Percentiles rank a stretch among this genome's conserved stretches.
These are phyloP conservation scores for Oscheius sp. DNA, from an alignment of 2,888 invertebrate species.

Conservation along the genomic window DNA sequence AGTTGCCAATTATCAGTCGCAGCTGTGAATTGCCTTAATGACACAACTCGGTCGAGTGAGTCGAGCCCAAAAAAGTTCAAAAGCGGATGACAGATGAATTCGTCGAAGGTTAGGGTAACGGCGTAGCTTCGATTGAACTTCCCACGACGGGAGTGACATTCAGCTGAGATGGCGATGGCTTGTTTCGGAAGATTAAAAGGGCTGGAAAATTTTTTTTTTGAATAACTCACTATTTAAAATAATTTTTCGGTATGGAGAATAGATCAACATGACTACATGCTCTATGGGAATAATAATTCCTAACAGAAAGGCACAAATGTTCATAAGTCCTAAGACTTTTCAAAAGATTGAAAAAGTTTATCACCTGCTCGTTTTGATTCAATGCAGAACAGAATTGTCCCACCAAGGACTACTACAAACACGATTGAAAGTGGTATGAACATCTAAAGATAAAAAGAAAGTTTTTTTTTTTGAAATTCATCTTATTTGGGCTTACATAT, in stretches of 20 bases:
- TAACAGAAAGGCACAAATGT: neutral
- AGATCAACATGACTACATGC: neutral
- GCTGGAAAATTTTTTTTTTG: too few species aligned
- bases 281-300: neutral
- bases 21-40: constrained; percentile 29
- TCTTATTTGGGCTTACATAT: neutral
- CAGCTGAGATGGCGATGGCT: too few species aligned
- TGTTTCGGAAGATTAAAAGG: too few species aligned
- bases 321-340: neutral
- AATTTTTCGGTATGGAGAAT: neutral
- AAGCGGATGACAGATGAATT: too few species aligned
- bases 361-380: neutral
- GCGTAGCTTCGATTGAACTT: too few species aligned
- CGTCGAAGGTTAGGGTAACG: too few species aligned
- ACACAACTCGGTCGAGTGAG: constrained; percentile 4
- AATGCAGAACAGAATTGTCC: neutral
- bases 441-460: neutral
- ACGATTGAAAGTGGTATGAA: neutral
- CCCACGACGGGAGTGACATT: too few species aligned
- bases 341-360: neutral
- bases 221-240: neutral
- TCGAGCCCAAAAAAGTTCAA: too few species aligned
- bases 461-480: neutral
- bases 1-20: constrained; percentile 27
- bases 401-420: neutral